Conservation (phyloP, 2,888 invertebrate species). For the Branchipolynoe longqiensis region DNA sequence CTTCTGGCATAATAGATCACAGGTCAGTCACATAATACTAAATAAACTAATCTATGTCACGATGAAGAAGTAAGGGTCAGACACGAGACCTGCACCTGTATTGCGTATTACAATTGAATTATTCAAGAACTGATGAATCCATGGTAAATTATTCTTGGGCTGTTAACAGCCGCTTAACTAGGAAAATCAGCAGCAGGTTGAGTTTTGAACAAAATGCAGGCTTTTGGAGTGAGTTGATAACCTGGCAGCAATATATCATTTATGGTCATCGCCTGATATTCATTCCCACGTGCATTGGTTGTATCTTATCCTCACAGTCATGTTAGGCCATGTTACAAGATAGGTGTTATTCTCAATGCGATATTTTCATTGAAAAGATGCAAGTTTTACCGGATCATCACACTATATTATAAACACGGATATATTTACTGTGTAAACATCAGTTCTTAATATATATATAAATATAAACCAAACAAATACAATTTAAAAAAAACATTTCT, state of each 20-base stretch:
- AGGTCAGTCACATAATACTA: constrained; percentile 32
- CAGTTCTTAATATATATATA: constrained; percentile 57
- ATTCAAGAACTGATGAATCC: constrained; percentile 47
- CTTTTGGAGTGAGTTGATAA: constrained; percentile 23
- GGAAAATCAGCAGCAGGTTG: background rate
- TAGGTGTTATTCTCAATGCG: constrained; percentile 25
- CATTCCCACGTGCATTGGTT: constrained; percentile 4
- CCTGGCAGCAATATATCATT: constrained; percentile 29
- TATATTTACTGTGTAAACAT: constrained; percentile 55
- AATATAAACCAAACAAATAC: too few species aligned
- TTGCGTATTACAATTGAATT: too few species aligned
- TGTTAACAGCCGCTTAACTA: background rate
- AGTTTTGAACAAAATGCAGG: constrained; percentile 18
- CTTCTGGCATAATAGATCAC: constrained; percentile 36
- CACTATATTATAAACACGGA: constrained; percentile 18
- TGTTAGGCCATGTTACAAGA: constrained; percentile 24
- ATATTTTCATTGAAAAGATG: constrained; percentile 44
- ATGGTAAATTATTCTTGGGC: constrained; percentile 41
- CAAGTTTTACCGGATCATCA: background rate
- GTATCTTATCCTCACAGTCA: constrained; percentile 24
- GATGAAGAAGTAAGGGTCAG: constrained; percentile 15
- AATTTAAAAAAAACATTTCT: constrained; percentile 34
- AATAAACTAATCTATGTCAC: constrained; percentile 16
- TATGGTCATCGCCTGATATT: constrained; percentile 15
- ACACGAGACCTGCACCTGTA: constrained; percentile 18